Evolutionary conservation across 1,140 invertebrate genomes (phyloP), one percentile per base, ranked within the genome.

Genomic region (Bombus ignitus): DNA sequence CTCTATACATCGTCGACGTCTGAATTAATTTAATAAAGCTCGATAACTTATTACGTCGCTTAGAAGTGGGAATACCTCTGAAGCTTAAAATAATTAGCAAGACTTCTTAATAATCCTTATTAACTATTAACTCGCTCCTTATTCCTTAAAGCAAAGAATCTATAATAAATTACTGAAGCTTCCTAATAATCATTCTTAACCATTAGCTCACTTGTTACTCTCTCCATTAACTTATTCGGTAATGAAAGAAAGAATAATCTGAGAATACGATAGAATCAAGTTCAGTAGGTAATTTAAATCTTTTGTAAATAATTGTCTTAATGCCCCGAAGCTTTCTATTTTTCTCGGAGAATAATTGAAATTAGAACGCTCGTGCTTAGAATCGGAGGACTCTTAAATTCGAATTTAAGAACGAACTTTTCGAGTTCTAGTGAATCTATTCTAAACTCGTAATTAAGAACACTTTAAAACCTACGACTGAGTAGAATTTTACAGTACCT

Each of bases 11-110:
- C 39, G 37, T 47, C 66, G 42, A 2, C n/a, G 8, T 79, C 53
- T 59, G 53, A 37, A 80, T 84, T 80, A 84, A 78, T 79, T 62
- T 22, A 42, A 84, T 75, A 18, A 76, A 47, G 44, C 25, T 75
- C 35, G 32, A 66, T 59, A 53, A 76, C 37, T 66, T n/a, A n/a
- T 72, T 39, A 71, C 22, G 8, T n/a, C 32, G n/a, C 8, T 12
- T 32, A 28, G 18, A 37, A 22, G 9, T 32, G 44, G 22, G 2
- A 76, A n/a, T 25, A 37, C 5, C 8, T 42, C 39, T 1, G 37
- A 25, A 8, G 8, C 25, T 28, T 6, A 8, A 65, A 22, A 9
- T 42, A 47, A 18, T 28, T n/a, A 72, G 28, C 2, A 32, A 42
- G 8, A 6, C 0, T 37, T 35, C 8, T 35, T 37, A 68, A 68